Evolutionary conservation across 2,888 invertebrate species (phyloP), one percentile per base, ranked within the genome.

Genomic region (Stegophylla sp.): DNA sequence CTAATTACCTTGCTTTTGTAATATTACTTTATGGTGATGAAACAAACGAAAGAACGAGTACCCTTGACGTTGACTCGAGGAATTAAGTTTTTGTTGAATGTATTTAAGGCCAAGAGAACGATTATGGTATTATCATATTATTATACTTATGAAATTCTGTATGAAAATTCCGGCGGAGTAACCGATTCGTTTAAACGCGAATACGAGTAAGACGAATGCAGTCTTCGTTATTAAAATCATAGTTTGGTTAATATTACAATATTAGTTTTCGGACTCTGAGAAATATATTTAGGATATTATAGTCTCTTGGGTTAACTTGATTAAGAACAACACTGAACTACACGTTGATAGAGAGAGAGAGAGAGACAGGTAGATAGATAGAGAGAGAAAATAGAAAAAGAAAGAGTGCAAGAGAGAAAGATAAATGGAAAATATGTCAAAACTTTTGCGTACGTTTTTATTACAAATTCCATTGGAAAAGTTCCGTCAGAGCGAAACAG

Each of bases 391-490:
- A 34, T 7, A 7, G 34, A n/a, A n/a, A n/a, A 51, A n/a, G n/a
- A 0, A 51, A 43, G 43, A n/a, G n/a, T 17, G n/a, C 17, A n/a
- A 15, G 43, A 10, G 51, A 51, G 17, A 51, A 3, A n/a, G 4
- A 51, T n/a, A n/a, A n/a, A n/a, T 7, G 34, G 20, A 53, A 17
- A 13, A 20, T 12, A 48, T 13, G 28, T 69, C 69, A 69, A 69
- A 69, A 69, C 69, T 69, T 28, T 51, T 51, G 20, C 28, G n/a
- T 51, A 51, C 28, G 69, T 69, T 69, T 69, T 69, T 69, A 69
- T 69, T 69, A 69, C 51, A 20, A 69, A 28, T 69, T 69, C 51
- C 28, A 69, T 69, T 28, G 34, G 28, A 48, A 69, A 69, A 69
- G 67, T 51, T 69, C 28, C 28, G 48, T 51, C 51, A 51, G 28